Evolutionary conservation across 1,140 invertebrate genomes (phyloP).

Genomic region (Papilio aristodemus): DNA sequence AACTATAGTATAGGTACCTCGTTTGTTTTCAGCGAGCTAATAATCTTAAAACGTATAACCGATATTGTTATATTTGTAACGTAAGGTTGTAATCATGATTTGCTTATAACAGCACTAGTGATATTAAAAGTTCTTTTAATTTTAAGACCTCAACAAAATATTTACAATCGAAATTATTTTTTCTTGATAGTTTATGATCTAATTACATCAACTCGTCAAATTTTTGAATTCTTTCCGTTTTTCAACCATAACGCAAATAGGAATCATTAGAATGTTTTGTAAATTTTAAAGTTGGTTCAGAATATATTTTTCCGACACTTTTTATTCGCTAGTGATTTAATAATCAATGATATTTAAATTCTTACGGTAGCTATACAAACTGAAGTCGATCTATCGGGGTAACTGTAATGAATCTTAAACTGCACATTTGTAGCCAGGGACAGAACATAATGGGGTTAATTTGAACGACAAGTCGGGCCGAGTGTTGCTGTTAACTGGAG

Average conservation of each 20-base stretch:
- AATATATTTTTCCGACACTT: background rate
- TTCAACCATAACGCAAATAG: too few species aligned
- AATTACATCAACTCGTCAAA: too few species aligned
- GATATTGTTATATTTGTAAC: background rate
- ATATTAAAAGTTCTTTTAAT: too few species aligned
- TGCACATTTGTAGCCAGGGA: conserved; percentile 11
- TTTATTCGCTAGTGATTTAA: background rate
- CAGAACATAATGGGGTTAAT: conserved; percentile 24
- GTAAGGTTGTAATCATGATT: background rate
- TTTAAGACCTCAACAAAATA: too few species aligned
- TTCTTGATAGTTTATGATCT: too few species aligned
- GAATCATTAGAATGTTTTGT: too few species aligned
- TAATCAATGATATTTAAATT: background rate
- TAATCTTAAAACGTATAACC: background rate
- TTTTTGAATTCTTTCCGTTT: too few species aligned
- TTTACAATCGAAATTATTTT: too few species aligned
- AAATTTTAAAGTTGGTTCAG: too few species aligned
- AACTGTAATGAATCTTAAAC: conserved; percentile 11
- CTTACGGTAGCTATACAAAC: background rate
- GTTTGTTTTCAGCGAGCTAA: background rate
- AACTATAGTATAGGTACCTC: background rate
- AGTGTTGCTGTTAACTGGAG: conserved; percentile 6
- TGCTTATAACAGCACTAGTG: background rate
- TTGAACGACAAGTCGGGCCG: conserved; percentile 20
- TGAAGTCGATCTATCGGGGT: background rate